Conservation (phyloP, 2,113 vertebrate genomes). For the Chascanopsetta lugubris region DNA sequence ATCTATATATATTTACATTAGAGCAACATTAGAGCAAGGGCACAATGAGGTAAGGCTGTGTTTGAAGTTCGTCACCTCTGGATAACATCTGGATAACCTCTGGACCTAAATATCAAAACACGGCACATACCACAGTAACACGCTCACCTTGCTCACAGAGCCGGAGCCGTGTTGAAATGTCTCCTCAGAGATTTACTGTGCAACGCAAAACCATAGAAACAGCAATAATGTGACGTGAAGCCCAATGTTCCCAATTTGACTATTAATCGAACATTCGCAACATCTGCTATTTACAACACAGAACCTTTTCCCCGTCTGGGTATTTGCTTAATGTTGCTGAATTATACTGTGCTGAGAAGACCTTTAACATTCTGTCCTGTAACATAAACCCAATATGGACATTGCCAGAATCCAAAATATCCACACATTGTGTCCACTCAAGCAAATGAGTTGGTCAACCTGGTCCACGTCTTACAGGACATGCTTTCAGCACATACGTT, state of each 20-base stretch:
- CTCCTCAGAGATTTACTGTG: not conserved
- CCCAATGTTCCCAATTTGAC: not conserved
- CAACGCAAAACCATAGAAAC: not conserved
- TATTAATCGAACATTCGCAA: not conserved
- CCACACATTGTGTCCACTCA: not conserved
- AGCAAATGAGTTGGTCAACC: not conserved
- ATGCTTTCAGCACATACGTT: not conserved
- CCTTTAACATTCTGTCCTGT: not conserved
- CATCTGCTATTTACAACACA: not conserved
- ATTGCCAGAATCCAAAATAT: not conserved
- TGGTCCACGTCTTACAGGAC: not conserved
- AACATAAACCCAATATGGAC: not conserved
- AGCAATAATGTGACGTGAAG: not conserved
- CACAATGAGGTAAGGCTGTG: not conserved
- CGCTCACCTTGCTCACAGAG: conserved; percentile 17
- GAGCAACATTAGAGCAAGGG: not conserved
- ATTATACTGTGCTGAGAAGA: not conserved
- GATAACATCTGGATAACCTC: not conserved
- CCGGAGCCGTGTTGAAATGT: too few relatives aligned
- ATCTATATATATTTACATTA: not conserved
- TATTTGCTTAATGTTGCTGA: not conserved
- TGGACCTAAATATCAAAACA: not conserved
- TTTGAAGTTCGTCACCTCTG: not conserved
- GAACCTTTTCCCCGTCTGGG: not conserved
- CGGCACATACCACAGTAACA: not conserved